Base-by-base conservation (phyloP, 2,113 vertebrate species). In the Tetraodon nigroviridis region DNA sequence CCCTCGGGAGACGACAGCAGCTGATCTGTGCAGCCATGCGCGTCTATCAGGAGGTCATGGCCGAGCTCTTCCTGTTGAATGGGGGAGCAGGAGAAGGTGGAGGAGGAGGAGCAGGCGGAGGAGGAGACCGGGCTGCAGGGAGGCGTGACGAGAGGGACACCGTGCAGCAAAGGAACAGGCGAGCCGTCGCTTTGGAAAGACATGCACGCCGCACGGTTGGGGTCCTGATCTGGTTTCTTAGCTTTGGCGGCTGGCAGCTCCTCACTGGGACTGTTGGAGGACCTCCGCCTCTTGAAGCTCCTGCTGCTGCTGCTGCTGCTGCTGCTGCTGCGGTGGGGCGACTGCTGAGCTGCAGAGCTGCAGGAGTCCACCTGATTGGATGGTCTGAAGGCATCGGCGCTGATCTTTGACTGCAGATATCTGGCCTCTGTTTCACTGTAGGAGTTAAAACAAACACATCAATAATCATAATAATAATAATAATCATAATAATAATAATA, bases 391-490 rank as follows among this genome's bases (percentile, higher is more conserved):
- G 66, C 51, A 5, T 74, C 18, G 1, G 60, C 61, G 70, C 61
- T 61, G 62, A 85, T 80, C 62, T 81, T 87, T 24, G 68, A 64
- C 69, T 59, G 82, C 18, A 92, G 81, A 63, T 85, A 89, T 10
- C 15, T 64, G 41, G 87, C 90, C 63, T 91, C 89, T 0, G 83
- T 82, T 76, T 90, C 86, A 68, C 91, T 92, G 57, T 22, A 73
- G 21, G 2, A 48, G 14, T 17, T 6, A 10, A 7, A 77, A 7
- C 7, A 7, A 76, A 11, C 7, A 32, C 1, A 18, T 11, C n/a
- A n/a, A n/a, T n/a, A n/a, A n/a, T n/a, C n/a, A n/a, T n/a, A n/a
- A n/a, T n/a, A n/a, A n/a, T n/a, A n/a, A n/a, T n/a, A n/a, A n/a
- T n/a, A n/a, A n/a, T n/a, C n/a, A n/a, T n/a, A n/a, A n/a, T n/a